phyloP scores from a whole-genome alignment of 2,113 vertebrate species.

The Sclerurus mexicanus region DNA sequence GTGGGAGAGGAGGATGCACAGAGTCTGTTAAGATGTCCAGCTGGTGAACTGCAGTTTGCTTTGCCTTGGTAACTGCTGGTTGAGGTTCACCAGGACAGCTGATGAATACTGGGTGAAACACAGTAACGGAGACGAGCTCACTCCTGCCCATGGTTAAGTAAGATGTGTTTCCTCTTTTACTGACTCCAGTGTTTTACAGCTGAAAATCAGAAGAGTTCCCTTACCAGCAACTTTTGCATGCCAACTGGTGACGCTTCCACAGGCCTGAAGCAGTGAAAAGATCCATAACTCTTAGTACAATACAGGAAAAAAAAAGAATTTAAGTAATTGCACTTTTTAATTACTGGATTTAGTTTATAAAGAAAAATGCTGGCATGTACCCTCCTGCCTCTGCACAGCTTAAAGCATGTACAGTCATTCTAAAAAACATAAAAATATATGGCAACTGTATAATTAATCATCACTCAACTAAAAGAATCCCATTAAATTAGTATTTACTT shows the following conservation, averaged over 20 bases:
- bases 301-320: neutral
- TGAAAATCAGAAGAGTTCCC: neutral
- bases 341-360: neutral
- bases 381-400: neutral
- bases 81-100: neutral
- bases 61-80: neutral
- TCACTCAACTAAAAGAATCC: neutral
- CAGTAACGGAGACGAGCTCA: neutral
- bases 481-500: neutral
- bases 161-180: neutral
- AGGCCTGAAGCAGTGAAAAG: neutral
- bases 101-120: neutral
- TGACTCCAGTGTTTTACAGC: neutral
- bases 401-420: neutral
- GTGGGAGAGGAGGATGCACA: neutral
- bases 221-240: neutral
- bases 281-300: neutral
- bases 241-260: neutral
- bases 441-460: neutral
- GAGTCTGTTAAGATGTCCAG: neutral
- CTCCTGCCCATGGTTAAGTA: neutral
- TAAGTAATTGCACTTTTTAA: neutral
- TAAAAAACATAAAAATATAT: neutral
- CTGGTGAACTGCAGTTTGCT: neutral
- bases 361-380: slow-evolving; percentile 11